These are phyloP conservation scores for Morone saxatilis DNA, from an alignment of 2,113 vertebrate genomes.

Conservation along the genomic window DNA sequence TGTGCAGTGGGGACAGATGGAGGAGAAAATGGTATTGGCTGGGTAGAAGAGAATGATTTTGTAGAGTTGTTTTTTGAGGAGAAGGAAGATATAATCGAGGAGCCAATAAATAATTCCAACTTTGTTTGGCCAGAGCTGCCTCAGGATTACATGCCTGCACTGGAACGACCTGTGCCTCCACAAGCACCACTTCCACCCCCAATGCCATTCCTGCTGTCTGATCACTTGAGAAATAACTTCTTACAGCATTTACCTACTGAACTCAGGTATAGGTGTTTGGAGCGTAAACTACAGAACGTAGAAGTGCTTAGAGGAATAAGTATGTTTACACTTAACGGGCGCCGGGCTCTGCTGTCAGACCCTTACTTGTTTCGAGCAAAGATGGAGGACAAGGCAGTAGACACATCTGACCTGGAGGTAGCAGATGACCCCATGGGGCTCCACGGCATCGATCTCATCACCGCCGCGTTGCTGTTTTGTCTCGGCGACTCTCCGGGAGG, in stretches of 20 bases:
- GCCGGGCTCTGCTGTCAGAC: constrained; percentile 88
- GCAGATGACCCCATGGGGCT: constrained; percentile 97
- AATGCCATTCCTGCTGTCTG: constrained; percentile 80
- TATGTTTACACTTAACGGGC: constrained; percentile 88
- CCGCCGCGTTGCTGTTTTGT: constrained; percentile 96
- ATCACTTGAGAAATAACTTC: constrained; percentile 87
- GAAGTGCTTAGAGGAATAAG: constrained; percentile 89
- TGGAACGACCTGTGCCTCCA: constrained; percentile 76
- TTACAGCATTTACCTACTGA: constrained; percentile 85
- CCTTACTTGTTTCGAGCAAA: constrained; percentile 90
- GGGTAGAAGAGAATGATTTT: constrained; percentile 87
- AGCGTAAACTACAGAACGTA: constrained; percentile 88
- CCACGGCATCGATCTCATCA: constrained; percentile 97
- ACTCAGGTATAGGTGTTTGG: constrained; percentile 85
- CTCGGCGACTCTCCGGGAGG: constrained; percentile 96
- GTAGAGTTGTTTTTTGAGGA: constrained; percentile 85
- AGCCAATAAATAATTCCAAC: constrained; percentile 85
- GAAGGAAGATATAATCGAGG: constrained; percentile 76
- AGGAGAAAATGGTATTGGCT: constrained; percentile 67
- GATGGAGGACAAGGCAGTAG: constrained; percentile 96
- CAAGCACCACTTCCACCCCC: constrained; percentile 76
- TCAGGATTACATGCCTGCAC: constrained; percentile 82
- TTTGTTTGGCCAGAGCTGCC: constrained; percentile 78
- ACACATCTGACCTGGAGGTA: constrained; percentile 96
- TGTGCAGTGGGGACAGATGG: constrained; percentile 62